Evolutionary conservation across 2,113 vertebrate genomes (phyloP), one percentile per base, ranked within the genome.

Genomic region (Albula goreensis): DNA sequence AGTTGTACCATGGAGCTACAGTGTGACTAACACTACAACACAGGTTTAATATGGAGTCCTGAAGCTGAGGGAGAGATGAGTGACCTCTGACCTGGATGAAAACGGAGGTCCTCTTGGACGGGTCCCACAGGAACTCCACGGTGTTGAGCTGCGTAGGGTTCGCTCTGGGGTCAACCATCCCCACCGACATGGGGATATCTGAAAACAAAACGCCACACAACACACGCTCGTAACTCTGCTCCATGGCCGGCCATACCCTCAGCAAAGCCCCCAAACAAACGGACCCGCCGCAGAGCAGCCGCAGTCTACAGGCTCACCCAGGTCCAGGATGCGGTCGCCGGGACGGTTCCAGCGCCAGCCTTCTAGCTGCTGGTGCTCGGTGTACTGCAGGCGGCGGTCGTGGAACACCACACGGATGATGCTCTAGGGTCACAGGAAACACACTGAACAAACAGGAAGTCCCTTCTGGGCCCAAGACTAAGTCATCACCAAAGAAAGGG

Each of bases 131-230:
- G 90, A 99, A 99, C 89, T 99, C 98, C 90, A 99, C 98, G 0
- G 98, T 99, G 88, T 99, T 99, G 81, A 99, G 96, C 88, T 99
- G 98, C 1, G 97, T 99, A 1, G 98, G 98, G 93, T 99, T 99
- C 7, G 98, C 97, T 88, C 98, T 93, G 6, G 98, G 98, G 93
- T 99, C 98, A 13, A 98, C 97, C 90, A 99, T 98, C 74, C 98
- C 98, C 85, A 99, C 97, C 10, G 98, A 99, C 97, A 99, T 97
- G 0, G 98, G 98, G 90, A 99, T 97, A 96, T 99, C 98, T 99
- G 93, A 86, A 94, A 89, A 50, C 85, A 57, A 50, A 66, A 56
- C 4, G 25, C 7, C 52, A 74, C 22, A 56, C 11, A 50, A 79
- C 19, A 53, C 10, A 41, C n/a, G 82, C 51, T 25, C 25, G n/a